Conservation (phyloP, 2,113 vertebrate species). For the Trogon surrucura region DNA sequence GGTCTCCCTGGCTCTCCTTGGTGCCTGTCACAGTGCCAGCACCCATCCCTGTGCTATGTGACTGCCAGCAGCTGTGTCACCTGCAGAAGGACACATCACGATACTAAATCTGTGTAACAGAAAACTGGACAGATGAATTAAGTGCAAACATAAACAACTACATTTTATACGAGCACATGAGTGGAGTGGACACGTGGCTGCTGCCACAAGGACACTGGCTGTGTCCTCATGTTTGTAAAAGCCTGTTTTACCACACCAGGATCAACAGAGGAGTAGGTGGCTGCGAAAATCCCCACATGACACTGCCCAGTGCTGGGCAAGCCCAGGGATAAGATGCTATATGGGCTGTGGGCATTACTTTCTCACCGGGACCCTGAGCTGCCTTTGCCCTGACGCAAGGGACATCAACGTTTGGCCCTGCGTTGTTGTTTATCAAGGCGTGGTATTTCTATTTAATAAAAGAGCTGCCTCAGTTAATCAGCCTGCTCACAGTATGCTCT, state of each 20-base stretch:
- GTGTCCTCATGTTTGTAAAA: background rate
- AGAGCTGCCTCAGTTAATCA: background rate
- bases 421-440: background rate
- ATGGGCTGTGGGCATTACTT: background rate
- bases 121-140: background rate
- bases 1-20: background rate
- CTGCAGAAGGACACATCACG: background rate
- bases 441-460: background rate
- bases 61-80: background rate
- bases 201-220: background rate
- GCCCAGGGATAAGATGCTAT: background rate
- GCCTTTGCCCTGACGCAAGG: background rate
- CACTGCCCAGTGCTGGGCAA: background rate
- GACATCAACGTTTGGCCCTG: background rate
- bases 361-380: background rate
- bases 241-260: background rate
- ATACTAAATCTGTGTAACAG: background rate
- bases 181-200: background rate
- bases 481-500: background rate
- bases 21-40: background rate
- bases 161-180: background rate
- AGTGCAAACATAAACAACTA: background rate
- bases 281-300: background rate
- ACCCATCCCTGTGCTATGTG: accelerated
- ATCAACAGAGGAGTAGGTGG: background rate